A percentile compares a stretch with the other conserved stretches of the same genome.
Conservation (phyloP, 1,140 invertebrate genomes). For the Leptinotarsa lineolata region DNA sequence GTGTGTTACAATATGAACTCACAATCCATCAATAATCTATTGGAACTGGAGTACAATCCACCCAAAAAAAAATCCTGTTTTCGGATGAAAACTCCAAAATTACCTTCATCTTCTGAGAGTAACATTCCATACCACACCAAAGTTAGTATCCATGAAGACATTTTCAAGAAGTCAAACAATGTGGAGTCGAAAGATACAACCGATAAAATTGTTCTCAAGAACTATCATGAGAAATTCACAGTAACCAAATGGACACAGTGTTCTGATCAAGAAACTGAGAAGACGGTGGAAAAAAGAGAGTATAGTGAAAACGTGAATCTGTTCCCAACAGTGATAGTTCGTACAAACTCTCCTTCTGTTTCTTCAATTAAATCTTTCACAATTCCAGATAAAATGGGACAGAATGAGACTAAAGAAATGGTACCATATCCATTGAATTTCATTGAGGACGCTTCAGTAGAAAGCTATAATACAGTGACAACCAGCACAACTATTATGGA, state of each 20-base stretch:
- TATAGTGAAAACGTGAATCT: conserved; percentile 6
- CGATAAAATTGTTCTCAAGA: neutral
- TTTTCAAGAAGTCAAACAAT: conserved; percentile 13
- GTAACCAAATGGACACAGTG: conserved; percentile 8
- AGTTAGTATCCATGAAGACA: conserved; percentile 10
- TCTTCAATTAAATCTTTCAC: neutral
- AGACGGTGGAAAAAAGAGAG: no score
- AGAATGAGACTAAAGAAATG: neutral
- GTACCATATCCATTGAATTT: neutral
- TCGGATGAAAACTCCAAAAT: conserved; percentile 12
- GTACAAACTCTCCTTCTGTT: neutral
- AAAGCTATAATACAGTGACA: neutral
- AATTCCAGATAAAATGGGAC: neutral
- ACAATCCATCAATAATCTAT: conserved; percentile 9
- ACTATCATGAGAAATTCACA: neutral
- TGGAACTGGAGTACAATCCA: conserved; percentile 15
- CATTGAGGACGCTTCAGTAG: neutral
- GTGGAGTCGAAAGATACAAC: neutral
- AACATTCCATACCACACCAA: conserved; percentile 23
- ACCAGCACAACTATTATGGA: conserved; percentile 2
- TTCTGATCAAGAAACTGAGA: neutral
- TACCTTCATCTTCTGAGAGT: conserved; percentile 9
- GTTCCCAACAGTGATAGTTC: conserved; percentile 3
- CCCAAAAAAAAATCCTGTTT: conserved; percentile 21
- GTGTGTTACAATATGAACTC: conserved; percentile 12